A percentile compares a stretch with the other conserved stretches of the same genome.
These are phyloP conservation scores for Cossypha dichroa DNA, from an alignment of 2,797 vertebrate genomes.

Conservation along the genomic window DNA sequence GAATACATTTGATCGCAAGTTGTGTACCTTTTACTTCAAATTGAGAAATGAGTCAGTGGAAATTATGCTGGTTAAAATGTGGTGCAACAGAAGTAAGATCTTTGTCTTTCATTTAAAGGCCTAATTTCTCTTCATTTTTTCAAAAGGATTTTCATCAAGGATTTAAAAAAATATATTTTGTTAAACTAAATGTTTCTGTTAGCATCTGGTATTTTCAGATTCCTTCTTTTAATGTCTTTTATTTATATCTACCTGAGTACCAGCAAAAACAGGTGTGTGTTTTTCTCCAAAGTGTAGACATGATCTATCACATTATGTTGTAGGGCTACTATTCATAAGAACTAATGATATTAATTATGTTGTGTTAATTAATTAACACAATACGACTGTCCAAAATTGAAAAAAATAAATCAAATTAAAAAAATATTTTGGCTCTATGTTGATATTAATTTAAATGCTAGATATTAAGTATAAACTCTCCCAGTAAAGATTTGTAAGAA, in stretches of 20 bases:
- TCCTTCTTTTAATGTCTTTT: background rate
- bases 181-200: background rate
- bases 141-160: background rate
- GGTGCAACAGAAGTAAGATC: background rate
- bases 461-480: background rate
- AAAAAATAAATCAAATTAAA: constrained; percentile 60
- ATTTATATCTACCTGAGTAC: background rate
- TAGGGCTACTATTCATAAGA: constrained; percentile 8
- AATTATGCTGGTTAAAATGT: background rate
- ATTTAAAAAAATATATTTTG: background rate
- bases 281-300: constrained; percentile 7
- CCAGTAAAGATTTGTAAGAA: constrained; percentile 14
- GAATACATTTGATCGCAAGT: background rate
- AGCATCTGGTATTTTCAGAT: background rate
- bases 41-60: background rate
- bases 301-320: background rate
- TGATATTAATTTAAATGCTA: background rate
- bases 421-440: background rate
- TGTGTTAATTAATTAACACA: constrained; percentile 40
- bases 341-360: background rate
- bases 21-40: background rate
- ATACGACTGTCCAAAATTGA: constrained; percentile 22
- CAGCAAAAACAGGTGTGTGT: background rate
- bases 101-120: background rate
- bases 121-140: background rate